Evolutionary conservation across 2,888 invertebrate species (phyloP), one percentile per base, ranked within the genome.

Genomic region (Ophion costatus): DNA sequence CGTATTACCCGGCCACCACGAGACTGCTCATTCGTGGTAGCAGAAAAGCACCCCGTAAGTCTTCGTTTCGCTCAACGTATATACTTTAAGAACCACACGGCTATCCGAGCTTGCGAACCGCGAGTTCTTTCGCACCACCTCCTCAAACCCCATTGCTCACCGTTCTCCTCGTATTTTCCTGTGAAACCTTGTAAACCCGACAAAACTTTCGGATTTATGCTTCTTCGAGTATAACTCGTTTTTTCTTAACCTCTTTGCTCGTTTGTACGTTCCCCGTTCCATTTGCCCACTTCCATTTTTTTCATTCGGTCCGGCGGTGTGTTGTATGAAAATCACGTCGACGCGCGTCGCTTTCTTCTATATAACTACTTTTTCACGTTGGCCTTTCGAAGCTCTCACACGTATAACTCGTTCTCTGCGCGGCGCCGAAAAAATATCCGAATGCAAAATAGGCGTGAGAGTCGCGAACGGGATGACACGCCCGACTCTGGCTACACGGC

Each of bases 171-270:
- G 91, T 93, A 92, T 92, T 92, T 93, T 91, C 92, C 90, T 89
- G 90, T 87, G 89, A 90, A 92, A 93, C 93, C 92, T 93, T 93
- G 92, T 90, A 90, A 91, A 88, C 87, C 91, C 91, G 90, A 92
- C 92, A 92, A 92, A 92, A 88, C 89, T 84, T 86, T 86, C 78
- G 88, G 81, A 86, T 88, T 88, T 88, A 89, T 88, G 85, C 87
- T 87, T 89, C 89, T 88, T 87, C 89, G 90, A 90, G 90, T 87
- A 87, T 87, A 88, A 86, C 85, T 84, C 86, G 85, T 83, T 81
- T 74, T 85, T 87, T 79, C 74, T 79, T 69, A 66, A 63, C 76
- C 78, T 83, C 69, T 86, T 80, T 82, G 22, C 70, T 70, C 69
- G 71, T 66, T 82, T 56, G 64, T 69, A 7, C 3, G 20, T 22